phyloP scores from a whole-genome alignment of 2,888 invertebrate genomes.

The Allacma fusca region DNA sequence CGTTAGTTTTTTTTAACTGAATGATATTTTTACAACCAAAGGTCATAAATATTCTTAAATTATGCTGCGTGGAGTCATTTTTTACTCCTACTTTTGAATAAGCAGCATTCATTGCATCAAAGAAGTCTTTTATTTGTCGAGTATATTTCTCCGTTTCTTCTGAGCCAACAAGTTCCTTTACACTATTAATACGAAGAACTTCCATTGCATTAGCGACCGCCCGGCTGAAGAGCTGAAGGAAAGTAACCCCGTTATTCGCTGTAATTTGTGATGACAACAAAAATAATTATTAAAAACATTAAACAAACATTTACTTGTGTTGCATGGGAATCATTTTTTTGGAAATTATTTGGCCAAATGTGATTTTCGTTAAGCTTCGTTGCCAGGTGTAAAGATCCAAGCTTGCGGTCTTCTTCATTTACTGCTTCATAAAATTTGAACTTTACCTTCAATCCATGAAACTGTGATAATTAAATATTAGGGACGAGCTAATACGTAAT shows the following conservation, averaged over 20 bases:
- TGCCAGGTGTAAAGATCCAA: slow-evolving; percentile 28
- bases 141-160: slow-evolving; percentile 34
- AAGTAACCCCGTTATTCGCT: background rate
- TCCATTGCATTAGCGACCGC: background rate
- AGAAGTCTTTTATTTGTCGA: slow-evolving; percentile 25
- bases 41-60: background rate
- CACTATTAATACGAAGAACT: background rate
- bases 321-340: slow-evolving; percentile 39
- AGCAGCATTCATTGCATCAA: slow-evolving; percentile 40
- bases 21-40: too few relatives aligned
- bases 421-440: slow-evolving; percentile 41
- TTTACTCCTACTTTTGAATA: slow-evolving; percentile 28
- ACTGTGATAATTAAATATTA: slow-evolving; percentile 4
- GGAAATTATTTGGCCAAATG: slow-evolving; percentile 41
- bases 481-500: too few relatives aligned
- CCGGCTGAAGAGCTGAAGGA: slow-evolving; percentile 13
- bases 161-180: background rate
- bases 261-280: background rate
- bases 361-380: slow-evolving; percentile 35
- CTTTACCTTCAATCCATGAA: slow-evolving; percentile 8
- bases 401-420: slow-evolving; percentile 1
- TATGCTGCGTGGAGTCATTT: background rate
- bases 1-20: too few relatives aligned
- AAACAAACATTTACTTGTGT: slow-evolving; percentile 34
- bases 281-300: background rate